Evolutionary conservation across 2,888 invertebrate genomes (phyloP).

Genomic region (Netelia melanura): DNA sequence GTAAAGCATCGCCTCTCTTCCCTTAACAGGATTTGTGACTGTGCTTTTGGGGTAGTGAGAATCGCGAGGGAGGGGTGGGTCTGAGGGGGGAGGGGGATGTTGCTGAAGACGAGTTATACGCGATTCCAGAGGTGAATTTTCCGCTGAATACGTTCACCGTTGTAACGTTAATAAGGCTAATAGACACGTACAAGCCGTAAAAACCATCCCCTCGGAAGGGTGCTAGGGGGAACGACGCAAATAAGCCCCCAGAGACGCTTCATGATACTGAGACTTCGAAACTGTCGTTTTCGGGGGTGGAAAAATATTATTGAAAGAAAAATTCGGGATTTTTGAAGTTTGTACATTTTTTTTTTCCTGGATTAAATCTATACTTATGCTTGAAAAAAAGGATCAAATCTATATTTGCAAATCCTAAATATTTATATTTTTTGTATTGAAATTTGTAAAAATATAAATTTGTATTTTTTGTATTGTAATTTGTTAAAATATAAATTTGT

Average conservation of each 20-base stretch:
- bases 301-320: not conserved
- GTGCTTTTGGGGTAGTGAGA: constrained; percentile 75
- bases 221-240: constrained; percentile 20
- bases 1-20: constrained; percentile 35
- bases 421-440: too few relatives aligned
- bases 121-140: constrained; percentile 54
- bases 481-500: too few relatives aligned
- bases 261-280: constrained; percentile 27
- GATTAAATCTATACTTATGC: not conserved
- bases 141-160: constrained; percentile 14
- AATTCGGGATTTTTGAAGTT: not conserved
- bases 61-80: constrained; percentile 12
- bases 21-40: constrained; percentile 68
- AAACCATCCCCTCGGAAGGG: constrained; percentile 75
- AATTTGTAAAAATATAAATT: too few relatives aligned
- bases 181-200: constrained; percentile 83
- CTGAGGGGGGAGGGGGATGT: constrained; percentile 57
- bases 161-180: constrained; percentile 79
- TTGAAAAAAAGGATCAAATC: not conserved
- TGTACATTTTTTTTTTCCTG: constrained; percentile 1
- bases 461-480: too few relatives aligned
- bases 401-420: too few relatives aligned
- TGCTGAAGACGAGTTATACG: constrained; percentile 43
- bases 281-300: not conserved
- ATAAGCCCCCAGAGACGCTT: constrained; percentile 43